phyloP scores from a whole-genome alignment of 1,140 invertebrate genomes.

The Bombus huntii region DNA sequence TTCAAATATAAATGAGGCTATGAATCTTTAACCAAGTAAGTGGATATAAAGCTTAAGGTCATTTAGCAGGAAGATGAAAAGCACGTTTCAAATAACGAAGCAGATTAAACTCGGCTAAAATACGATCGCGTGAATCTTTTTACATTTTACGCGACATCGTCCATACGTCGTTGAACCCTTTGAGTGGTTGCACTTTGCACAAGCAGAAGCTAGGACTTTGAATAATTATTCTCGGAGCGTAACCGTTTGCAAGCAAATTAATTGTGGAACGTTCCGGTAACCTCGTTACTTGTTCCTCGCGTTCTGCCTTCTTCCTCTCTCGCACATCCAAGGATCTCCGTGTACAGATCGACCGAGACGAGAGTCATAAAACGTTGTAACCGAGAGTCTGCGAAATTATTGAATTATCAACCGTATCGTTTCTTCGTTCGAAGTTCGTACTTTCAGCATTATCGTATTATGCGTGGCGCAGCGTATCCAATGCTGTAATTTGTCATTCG shows the following conservation, averaged over 20 bases:
- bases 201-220: constrained; percentile 23
- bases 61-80: not conserved
- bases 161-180: not conserved
- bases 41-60: not conserved
- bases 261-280: constrained; percentile 71
- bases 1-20: not conserved
- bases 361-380: constrained; percentile 29
- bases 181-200: constrained; percentile 18
- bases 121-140: not conserved
- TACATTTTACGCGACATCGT: not conserved
- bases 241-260: constrained; percentile 70
- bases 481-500: constrained; percentile 12
- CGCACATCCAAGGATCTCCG: constrained; percentile 30
- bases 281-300: constrained; percentile 67
- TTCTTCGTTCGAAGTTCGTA: constrained; percentile 19
- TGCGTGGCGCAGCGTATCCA: not conserved
- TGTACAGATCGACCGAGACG: constrained; percentile 7
- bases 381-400: constrained; percentile 34
- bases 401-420: constrained; percentile 42
- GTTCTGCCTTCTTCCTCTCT: constrained; percentile 30
- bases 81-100: not conserved
- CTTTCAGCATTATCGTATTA: constrained; percentile 26
- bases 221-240: constrained; percentile 67
- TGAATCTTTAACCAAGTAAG: too few species aligned
- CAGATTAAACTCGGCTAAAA: not conserved